These are phyloP conservation scores for Megaceryle maxima DNA, from an alignment of 2,113 vertebrate genomes.

Conservation along the genomic window DNA sequence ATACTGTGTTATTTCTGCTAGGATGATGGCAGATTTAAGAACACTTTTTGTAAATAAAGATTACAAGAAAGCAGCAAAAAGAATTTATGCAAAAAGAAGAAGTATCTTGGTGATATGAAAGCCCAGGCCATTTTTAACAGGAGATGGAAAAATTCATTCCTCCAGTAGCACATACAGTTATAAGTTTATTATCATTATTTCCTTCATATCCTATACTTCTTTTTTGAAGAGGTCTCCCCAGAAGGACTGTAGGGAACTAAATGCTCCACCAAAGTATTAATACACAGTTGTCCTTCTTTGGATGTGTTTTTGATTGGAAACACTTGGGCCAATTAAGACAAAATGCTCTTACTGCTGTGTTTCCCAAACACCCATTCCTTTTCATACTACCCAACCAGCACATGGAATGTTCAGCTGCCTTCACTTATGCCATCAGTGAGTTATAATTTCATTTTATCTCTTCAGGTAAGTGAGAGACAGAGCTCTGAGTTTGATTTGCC, in stretches of 20 bases:
- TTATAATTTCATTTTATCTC: not conserved
- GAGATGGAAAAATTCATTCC: not conserved
- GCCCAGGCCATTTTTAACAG: not conserved
- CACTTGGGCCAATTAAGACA: not conserved
- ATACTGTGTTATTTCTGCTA: not conserved
- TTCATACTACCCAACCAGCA: not conserved
- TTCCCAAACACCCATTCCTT: not conserved
- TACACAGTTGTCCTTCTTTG: not conserved
- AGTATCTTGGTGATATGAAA: not conserved
- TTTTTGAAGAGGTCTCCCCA: not conserved
- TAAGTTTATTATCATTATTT: not conserved
- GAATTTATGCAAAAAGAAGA: not conserved
- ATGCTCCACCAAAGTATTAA: not conserved
- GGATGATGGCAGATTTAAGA: not conserved
- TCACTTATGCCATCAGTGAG: not conserved
- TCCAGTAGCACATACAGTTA: not conserved
- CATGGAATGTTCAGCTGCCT: not conserved
- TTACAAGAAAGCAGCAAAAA: not conserved
- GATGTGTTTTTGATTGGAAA: not conserved
- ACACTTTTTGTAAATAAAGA: not conserved
- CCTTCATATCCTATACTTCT: not conserved
- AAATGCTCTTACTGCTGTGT: not conserved
- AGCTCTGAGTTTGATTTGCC: not conserved
- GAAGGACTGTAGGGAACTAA: not conserved
- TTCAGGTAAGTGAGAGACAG: not conserved